These are phyloP conservation scores for Drosophila emarginata DNA, from an alignment of 2,888 invertebrate species.

Conservation along the genomic window DNA sequence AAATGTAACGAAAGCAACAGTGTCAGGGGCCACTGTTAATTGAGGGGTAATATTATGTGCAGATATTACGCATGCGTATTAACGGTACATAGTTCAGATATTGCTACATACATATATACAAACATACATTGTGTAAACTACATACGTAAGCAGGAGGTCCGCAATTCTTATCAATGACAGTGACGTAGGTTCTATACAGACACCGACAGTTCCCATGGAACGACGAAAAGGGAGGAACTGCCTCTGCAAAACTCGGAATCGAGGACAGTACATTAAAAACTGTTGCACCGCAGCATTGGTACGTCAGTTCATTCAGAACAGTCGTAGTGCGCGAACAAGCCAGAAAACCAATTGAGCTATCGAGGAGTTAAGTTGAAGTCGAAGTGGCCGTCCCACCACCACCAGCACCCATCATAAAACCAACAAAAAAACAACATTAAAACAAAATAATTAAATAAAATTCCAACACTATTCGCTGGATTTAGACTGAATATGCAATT, in stretches of 20 bases:
- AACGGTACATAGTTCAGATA: not conserved
- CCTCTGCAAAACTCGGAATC: conserved; percentile 66
- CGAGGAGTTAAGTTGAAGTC: conserved; percentile 14
- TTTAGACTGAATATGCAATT: conserved; percentile 47
- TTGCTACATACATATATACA: conserved; percentile 14
- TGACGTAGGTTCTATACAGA: conserved; percentile 69
- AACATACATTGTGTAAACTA: not conserved
- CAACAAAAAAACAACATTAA: conserved; percentile 16
- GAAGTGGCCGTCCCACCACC: conserved; percentile 24
- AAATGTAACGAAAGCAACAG: not conserved
- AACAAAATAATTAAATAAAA: not conserved
- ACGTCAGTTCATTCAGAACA: conserved; percentile 81
- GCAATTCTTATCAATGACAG: conserved; percentile 73
- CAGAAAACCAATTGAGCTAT: conserved; percentile 21
- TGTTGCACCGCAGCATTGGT: conserved; percentile 73
- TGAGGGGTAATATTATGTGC: conserved; percentile 38
- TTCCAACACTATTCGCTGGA: conserved; percentile 7
- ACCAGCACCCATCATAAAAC: not conserved
- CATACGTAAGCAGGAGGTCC: conserved; percentile 63
- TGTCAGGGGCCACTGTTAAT: not conserved
- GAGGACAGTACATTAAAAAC: conserved; percentile 80
- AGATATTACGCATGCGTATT: conserved; percentile 62
- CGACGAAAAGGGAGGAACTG: conserved; percentile 10
- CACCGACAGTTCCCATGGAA: conserved; percentile 12
- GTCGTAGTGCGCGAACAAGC: conserved; percentile 68